A percentile compares a stretch with the other conserved stretches of the same genome.
phyloP scores from a whole-genome alignment of 37 sponge, comb jelly and placozoan species.

The Chondrilla cf. caribensis region DNA sequence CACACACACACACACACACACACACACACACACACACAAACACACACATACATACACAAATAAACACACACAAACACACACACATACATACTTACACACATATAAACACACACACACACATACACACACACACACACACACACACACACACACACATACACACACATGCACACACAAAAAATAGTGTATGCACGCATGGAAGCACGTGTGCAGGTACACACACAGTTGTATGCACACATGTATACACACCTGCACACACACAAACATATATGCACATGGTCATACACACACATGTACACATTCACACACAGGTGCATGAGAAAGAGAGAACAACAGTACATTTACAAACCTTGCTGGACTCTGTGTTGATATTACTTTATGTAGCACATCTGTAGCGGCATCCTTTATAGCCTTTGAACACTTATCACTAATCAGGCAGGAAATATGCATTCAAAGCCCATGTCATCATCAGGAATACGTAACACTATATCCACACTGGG shows the following conservation, averaged over 20 bases:
- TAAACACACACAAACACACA: conserved; percentile 10
- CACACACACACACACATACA: neutral
- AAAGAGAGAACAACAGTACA: neutral
- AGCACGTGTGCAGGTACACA: neutral
- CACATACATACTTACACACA: too few species aligned
- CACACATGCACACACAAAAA: conserved; percentile 16
- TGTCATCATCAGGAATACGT: too few species aligned
- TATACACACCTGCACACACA: too few species aligned
- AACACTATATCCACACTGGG: too few species aligned
- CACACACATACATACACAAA: neutral
- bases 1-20: too few species aligned
- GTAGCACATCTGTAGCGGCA: neutral
- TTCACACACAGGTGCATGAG: neutral
- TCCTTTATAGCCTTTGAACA: neutral
- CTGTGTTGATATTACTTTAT: neutral
- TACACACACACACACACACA: neutral
- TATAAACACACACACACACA: too few species aligned
- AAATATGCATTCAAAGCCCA: too few species aligned
- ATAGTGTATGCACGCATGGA: conserved; percentile 4
- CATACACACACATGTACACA: neutral
- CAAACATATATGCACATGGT: too few species aligned
- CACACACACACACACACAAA: neutral
- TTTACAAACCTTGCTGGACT: conserved; percentile 12
- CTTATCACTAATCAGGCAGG: conserved; percentile 8
- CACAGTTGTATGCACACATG: too few species aligned